Percentiles rank a stretch among this genome's conserved stretches.
phyloP scores from a whole-genome alignment of 2,888 invertebrate species.

The Lobophora halterata region DNA sequence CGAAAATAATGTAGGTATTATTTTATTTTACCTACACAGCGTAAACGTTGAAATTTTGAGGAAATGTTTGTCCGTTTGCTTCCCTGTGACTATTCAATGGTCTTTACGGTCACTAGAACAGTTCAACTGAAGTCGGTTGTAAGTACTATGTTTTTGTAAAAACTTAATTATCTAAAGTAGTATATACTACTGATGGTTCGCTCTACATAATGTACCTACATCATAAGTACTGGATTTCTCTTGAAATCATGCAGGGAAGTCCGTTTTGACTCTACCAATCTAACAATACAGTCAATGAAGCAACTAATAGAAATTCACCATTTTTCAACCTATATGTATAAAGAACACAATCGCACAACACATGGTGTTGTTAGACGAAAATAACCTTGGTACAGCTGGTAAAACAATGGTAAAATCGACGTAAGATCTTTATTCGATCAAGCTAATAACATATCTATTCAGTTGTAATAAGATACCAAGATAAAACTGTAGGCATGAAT shows the following conservation, averaged over 20 bases:
- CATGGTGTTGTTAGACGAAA: constrained; percentile 23
- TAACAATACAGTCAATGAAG: constrained; percentile 8
- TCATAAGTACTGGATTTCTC: constrained; percentile 18
- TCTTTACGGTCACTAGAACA: no score
- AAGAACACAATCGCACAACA: constrained; percentile 27
- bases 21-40: no score
- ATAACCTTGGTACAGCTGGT: constrained; percentile 30
- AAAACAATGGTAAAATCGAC: constrained; percentile 16
- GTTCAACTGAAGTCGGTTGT: no score
- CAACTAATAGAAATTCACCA: constrained; percentile 5
- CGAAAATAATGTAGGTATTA: no score
- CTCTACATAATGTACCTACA: constrained; percentile 2
- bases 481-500: not conserved
- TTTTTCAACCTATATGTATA: constrained; percentile 19
- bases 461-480: constrained; percentile 12
- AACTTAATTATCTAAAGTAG: no score
- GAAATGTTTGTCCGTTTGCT: no score
- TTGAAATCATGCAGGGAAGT: constrained; percentile 19
- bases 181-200: no score
- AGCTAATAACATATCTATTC: constrained; percentile 17
- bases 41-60: no score
- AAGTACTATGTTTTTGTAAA: no score
- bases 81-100: no score
- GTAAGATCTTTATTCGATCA: constrained; percentile 8
- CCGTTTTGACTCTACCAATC: constrained; percentile 7